A percentile compares a stretch with the other conserved stretches of the same genome.
These are phyloP conservation scores for pig (Sus scrofa) DNA, from an alignment of 2,113 vertebrate species.

Conservation along the genomic window DNA sequence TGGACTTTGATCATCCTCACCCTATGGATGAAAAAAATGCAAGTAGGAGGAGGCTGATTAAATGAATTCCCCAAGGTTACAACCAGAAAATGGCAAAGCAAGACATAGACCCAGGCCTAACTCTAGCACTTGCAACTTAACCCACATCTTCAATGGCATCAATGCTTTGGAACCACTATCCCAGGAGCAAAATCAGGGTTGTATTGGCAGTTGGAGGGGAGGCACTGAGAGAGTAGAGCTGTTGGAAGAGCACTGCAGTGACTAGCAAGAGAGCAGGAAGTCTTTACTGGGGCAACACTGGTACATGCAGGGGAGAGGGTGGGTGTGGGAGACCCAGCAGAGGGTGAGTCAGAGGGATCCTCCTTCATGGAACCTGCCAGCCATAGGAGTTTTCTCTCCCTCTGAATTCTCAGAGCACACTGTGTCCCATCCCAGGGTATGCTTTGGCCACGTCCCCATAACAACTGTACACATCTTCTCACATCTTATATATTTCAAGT, in stretches of 20 bases:
- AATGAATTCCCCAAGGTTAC: neutral
- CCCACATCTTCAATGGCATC: neutral
- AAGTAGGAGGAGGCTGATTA: neutral
- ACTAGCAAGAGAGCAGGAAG: too few relatives aligned
- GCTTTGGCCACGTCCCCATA: neutral
- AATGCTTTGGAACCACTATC: neutral
- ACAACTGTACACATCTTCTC: neutral
- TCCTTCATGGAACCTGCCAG: neutral
- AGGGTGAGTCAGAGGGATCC: rapidly evolving
- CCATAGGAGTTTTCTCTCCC: neutral
- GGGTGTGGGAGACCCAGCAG: rapidly evolving
- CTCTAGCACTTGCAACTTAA: neutral
- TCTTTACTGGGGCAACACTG: too few relatives aligned
- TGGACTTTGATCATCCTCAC: neutral
- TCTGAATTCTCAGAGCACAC: neutral
- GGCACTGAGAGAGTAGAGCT: too few relatives aligned
- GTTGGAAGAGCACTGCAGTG: neutral
- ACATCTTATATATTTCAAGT: neutral
- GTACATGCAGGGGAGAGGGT: rapidly evolving
- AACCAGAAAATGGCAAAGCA: neutral
- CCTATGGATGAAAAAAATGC: neutral
- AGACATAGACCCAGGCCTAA: neutral
- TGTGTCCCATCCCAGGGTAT: neutral
- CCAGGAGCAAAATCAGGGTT: neutral
- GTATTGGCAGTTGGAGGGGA: rapidly evolving